Conservation (phyloP, 2,113 vertebrate genomes). For the Protobothrops flavoviridis region DNA sequence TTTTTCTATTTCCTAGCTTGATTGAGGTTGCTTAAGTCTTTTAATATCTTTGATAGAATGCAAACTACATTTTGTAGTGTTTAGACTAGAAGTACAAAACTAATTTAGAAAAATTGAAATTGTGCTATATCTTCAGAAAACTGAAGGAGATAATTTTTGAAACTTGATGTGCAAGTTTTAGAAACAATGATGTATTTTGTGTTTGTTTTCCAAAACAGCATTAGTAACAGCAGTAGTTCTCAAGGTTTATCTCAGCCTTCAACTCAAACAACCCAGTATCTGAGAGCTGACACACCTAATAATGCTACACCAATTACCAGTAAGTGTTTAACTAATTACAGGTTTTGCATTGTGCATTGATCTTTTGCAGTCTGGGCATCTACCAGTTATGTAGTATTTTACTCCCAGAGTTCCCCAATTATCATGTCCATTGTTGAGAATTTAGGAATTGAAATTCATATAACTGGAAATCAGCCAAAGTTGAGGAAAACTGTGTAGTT, state of each 20-base stretch:
- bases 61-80: neutral
- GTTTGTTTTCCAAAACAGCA: conserved; percentile 68
- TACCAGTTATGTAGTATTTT: neutral
- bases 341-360: neutral
- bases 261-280: conserved; percentile 97
- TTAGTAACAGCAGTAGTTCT: conserved; percentile 95
- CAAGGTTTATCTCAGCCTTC: conserved; percentile 97
- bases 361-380: neutral
- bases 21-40: neutral
- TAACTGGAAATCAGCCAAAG: neutral
- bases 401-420: neutral
- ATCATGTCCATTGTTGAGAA: neutral
- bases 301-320: conserved; percentile 94
- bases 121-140: neutral
- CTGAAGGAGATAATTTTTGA: accelerated
- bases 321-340: conserved; percentile 81
- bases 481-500: neutral
- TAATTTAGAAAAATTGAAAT: neutral
- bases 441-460: neutral
- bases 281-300: conserved; percentile 97
- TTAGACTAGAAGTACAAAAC: neutral
- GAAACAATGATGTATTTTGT: neutral
- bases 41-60: neutral
- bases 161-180: neutral
- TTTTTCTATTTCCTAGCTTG: neutral